These are phyloP conservation scores for Habropoda laboriosa DNA, from an alignment of 1,140 invertebrate genomes.

Conservation along the genomic window DNA sequence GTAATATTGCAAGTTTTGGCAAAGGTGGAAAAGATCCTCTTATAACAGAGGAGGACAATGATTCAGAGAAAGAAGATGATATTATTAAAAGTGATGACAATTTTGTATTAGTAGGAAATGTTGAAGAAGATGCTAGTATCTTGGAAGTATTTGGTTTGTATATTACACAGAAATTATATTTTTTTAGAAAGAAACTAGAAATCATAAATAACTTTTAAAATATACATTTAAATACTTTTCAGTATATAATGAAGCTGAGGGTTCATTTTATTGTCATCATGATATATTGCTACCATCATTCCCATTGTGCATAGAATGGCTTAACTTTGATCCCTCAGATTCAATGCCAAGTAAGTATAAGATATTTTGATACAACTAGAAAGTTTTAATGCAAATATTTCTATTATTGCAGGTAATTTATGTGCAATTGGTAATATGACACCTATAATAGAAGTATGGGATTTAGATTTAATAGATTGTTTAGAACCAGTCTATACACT, in stretches of 20 bases:
- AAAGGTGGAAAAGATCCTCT: slow-evolving; percentile 84
- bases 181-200: background rate
- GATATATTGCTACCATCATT: slow-evolving; percentile 94
- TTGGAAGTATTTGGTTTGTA: slow-evolving; percentile 93
- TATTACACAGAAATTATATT: slow-evolving; percentile 1
- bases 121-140: slow-evolving; percentile 91
- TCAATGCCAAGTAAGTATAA: slow-evolving; percentile 83
- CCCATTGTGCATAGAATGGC: slow-evolving; percentile 95
- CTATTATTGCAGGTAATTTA: slow-evolving; percentile 86
- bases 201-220: background rate
- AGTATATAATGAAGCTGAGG: slow-evolving; percentile 95
- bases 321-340: slow-evolving; percentile 90
- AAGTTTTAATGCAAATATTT: slow-evolving; percentile 5
- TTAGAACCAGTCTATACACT: slow-evolving; percentile 93
- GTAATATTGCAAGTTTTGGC: slow-evolving; percentile 82
- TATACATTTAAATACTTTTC: slow-evolving; percentile 62
- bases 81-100: slow-evolving; percentile 95
- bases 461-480: slow-evolving; percentile 95
- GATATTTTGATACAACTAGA: slow-evolving; percentile 5
- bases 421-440: slow-evolving; percentile 96
- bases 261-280: slow-evolving; percentile 96
- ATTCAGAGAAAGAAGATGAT: slow-evolving; percentile 96
- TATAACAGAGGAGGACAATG: slow-evolving; percentile 84
- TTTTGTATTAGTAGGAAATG: slow-evolving; percentile 93
- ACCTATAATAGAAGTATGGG: slow-evolving; percentile 96